Conservation (phyloP, 2,113 vertebrate genomes). For the Neolamprologus sp. region DNA sequence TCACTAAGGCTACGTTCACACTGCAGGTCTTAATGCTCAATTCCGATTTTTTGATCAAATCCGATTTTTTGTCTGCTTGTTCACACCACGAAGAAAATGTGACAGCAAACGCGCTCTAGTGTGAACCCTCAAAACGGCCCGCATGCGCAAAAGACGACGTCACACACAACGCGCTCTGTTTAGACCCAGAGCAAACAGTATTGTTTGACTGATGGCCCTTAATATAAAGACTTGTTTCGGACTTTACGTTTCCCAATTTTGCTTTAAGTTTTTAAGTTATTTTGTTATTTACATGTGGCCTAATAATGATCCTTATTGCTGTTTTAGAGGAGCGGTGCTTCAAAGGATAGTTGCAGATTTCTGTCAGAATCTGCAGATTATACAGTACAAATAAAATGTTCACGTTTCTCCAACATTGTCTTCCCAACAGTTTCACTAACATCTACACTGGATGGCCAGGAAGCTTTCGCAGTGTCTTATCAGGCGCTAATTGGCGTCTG, state of each 20-base stretch:
- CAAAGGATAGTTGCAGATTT: not conserved
- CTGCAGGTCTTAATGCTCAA: not conserved
- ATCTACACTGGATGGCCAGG: too few species aligned
- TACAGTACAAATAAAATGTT: too few species aligned
- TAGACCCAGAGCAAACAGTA: accelerated
- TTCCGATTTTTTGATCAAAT: not conserved
- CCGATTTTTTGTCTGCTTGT: not conserved
- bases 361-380: not conserved
- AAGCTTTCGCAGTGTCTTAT: too few species aligned
- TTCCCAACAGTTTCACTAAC: too few species aligned
- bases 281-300: too few species aligned
- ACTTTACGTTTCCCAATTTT: not conserved
- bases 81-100: not conserved
- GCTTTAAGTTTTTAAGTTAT: not conserved
- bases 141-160: accelerated
- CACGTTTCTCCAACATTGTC: too few species aligned
- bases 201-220: not conserved
- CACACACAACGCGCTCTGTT: accelerated
- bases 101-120: accelerated
- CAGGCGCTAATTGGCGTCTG: too few species aligned
- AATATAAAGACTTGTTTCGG: not conserved
- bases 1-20: not conserved
- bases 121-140: accelerated
- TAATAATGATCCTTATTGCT: accelerated
- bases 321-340: accelerated